These are phyloP conservation scores for Daphoenositta chrysoptera DNA, from an alignment of 2,113 vertebrate species.

Conservation along the genomic window DNA sequence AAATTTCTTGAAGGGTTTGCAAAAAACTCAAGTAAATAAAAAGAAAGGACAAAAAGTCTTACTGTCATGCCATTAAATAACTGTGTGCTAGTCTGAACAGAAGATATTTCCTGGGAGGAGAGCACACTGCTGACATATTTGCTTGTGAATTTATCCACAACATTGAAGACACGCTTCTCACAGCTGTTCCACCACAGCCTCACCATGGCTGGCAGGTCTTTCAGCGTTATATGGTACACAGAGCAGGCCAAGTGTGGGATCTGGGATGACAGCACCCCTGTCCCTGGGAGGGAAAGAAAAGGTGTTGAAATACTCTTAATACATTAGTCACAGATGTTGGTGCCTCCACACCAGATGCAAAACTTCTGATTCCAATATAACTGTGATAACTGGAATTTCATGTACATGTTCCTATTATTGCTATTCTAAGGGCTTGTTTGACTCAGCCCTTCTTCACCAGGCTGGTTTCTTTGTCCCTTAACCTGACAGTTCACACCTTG, in stretches of 20 bases:
- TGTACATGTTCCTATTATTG: neutral
- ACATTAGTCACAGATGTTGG: neutral
- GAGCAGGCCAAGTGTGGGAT: slow-evolving; percentile 92
- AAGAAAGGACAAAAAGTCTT: neutral
- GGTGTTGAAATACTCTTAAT: neutral
- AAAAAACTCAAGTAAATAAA: neutral
- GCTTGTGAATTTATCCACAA: slow-evolving; percentile 93
- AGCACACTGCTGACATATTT: slow-evolving; percentile 90
- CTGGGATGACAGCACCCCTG: slow-evolving; percentile 75
- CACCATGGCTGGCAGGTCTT: slow-evolving; percentile 95
- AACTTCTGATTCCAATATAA: neutral
- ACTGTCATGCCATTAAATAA: slow-evolving; percentile 93
- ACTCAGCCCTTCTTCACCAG: neutral
- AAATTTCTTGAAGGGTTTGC: neutral
- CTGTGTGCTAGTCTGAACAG: slow-evolving; percentile 90
- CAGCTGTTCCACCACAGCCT: slow-evolving; percentile 97
- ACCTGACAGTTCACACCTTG: neutral
- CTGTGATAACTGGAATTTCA: neutral
- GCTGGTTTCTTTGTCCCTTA: neutral
- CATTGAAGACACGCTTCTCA: slow-evolving; percentile 90
- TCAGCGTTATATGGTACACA: slow-evolving; percentile 89
- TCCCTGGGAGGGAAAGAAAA: slow-evolving; percentile 65
- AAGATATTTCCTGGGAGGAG: slow-evolving; percentile 91
- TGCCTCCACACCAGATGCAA: neutral
- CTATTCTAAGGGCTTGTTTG: neutral